These are phyloP conservation scores for Metalampra italica DNA, from an alignment of 2,888 invertebrate species.

Conservation along the genomic window DNA sequence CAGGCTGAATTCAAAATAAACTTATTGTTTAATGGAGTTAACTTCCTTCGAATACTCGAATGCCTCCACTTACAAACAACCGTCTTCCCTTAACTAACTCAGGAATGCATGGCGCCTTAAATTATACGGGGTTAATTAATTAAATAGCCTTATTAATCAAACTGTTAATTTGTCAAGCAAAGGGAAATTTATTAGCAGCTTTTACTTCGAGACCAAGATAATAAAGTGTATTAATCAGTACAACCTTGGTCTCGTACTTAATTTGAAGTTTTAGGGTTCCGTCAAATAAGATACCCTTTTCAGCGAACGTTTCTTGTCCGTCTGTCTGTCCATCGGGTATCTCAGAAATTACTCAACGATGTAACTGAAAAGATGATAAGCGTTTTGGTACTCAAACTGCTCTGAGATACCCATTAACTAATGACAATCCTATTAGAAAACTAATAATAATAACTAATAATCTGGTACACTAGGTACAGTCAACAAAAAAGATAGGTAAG, in stretches of 20 bases:
- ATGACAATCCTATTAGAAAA: no score
- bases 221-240: neutral
- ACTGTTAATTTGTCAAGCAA: conserved; percentile 24
- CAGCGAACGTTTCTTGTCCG: no score
- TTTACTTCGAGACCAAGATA: neutral
- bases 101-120: conserved; percentile 5
- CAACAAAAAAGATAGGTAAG: no score
- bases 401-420: no score
- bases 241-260: neutral
- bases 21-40: neutral
- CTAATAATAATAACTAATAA: no score
- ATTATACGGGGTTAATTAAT: conserved; percentile 17
- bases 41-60: neutral
- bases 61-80: neutral
- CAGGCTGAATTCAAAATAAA: no score
- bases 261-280: no score
- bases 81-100: neutral
- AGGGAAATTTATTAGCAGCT: conserved; percentile 16
- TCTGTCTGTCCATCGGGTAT: no score
- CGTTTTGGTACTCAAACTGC: no score
- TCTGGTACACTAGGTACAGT: no score
- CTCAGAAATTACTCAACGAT: no score
- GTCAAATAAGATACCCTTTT: no score
- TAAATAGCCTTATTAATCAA: conserved; percentile 31
- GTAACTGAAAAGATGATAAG: neutral